phyloP scores from a whole-genome alignment of 2,113 vertebrate species.

The Castor canadensis region DNA sequence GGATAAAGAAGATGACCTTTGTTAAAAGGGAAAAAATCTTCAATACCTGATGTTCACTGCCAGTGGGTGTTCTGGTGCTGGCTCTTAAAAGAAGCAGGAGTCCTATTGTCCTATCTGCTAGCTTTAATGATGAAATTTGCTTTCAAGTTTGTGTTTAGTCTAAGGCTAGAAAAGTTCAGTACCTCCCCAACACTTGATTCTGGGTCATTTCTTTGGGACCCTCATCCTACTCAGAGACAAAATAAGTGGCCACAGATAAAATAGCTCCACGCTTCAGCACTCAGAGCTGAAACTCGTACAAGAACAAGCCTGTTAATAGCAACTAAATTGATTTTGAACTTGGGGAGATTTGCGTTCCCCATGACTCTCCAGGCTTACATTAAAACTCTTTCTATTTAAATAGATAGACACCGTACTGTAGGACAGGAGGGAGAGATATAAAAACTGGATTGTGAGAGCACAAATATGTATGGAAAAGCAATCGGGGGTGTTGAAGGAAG shows the following conservation, averaged over 20 bases:
- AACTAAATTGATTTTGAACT: constrained; percentile 68
- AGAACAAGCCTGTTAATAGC: constrained; percentile 52
- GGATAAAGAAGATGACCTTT: constrained; percentile 83
- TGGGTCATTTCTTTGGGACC: constrained; percentile 71
- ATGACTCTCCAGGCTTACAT: constrained; percentile 44
- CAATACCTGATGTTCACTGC: constrained; percentile 72
- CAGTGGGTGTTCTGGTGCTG: constrained; percentile 75
- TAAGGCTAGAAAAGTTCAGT: constrained; percentile 71
- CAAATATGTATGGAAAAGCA: constrained; percentile 22
- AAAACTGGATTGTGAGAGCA: constrained; percentile 27
- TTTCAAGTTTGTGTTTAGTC: constrained; percentile 76
- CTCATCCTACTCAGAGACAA: constrained; percentile 60
- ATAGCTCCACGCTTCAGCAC: constrained; percentile 34
- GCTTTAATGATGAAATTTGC: constrained; percentile 79
- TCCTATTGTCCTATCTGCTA: constrained; percentile 77
- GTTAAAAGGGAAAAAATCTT: constrained; percentile 70
- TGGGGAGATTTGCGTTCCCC: constrained; percentile 52
- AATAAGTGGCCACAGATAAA: constrained; percentile 64
- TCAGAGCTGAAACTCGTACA: constrained; percentile 62
- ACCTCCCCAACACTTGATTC: constrained; percentile 74
- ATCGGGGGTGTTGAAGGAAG: not conserved
- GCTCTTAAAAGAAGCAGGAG: constrained; percentile 79
- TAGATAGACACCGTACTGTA: not conserved
- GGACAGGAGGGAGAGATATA: not conserved
- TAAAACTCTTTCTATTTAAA: constrained; percentile 54